Evolutionary conservation across 2,113 vertebrate genomes (phyloP).

Genomic region (Grus americana): DNA sequence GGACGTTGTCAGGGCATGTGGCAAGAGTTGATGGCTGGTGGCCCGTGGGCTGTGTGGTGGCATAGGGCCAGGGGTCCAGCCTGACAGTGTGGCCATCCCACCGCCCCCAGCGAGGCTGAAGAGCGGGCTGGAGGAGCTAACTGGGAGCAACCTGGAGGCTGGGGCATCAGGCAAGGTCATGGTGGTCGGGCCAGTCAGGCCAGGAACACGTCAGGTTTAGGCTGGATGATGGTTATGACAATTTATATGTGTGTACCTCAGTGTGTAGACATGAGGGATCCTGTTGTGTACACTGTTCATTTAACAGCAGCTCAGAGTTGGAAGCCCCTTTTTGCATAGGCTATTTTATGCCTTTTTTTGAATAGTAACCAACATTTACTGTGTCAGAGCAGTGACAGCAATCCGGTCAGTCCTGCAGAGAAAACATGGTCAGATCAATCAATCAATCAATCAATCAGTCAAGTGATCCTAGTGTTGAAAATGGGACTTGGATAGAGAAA

Average conservation of each 20-base stretch:
- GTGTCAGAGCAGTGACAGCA: neutral
- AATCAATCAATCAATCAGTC: fast-evolving
- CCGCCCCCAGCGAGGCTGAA: fast-evolving
- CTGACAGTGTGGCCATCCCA: neutral
- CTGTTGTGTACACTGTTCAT: fast-evolving
- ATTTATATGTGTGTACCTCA: neutral
- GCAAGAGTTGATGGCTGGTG: neutral
- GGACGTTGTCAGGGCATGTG: fast-evolving
- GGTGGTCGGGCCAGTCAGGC: neutral
- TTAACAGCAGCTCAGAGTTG: neutral
- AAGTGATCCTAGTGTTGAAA: neutral
- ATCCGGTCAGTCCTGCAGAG: neutral
- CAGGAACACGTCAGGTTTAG: neutral
- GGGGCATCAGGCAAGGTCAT: neutral
- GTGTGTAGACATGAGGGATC: fast-evolving
- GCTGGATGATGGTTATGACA: neutral
- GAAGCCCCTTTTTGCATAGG: neutral
- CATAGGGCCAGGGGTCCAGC: neutral
- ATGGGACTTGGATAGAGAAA: neutral
- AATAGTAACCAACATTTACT: neutral
- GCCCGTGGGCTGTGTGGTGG: neutral
- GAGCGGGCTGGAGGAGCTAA: neutral
- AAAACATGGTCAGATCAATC: neutral
- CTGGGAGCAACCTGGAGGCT: neutral
- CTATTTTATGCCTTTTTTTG: neutral